Evolutionary conservation across 2,113 vertebrate genomes (phyloP).

Genomic region (Dasyornis broadbenti): DNA sequence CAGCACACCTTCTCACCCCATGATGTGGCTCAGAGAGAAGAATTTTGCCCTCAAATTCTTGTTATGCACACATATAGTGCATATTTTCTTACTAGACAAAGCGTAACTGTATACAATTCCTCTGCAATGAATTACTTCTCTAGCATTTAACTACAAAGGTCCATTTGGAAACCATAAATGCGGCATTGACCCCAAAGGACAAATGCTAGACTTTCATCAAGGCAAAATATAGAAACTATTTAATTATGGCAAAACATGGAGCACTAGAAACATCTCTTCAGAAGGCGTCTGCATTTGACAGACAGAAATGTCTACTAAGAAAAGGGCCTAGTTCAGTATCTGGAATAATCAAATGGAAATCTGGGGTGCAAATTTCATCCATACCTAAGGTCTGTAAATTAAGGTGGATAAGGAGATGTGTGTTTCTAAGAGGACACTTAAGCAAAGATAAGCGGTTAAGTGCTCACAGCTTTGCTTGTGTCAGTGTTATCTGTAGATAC

Average conservation of each 20-base stretch:
- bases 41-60: conserved; percentile 28
- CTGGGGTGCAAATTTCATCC: neutral
- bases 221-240: neutral
- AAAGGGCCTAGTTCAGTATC: neutral
- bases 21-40: neutral
- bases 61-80: neutral
- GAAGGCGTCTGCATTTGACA: neutral
- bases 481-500: conserved; percentile 24
- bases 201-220: neutral
- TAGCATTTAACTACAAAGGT: conserved; percentile 12
- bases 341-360: neutral
- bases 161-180: neutral
- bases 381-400: neutral
- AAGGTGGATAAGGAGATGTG: neutral
- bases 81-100: neutral
- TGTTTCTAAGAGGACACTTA: conserved; percentile 28
- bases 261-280: neutral
- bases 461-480: conserved; percentile 36
- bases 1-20: neutral
- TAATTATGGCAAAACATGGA: neutral
- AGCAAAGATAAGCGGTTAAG: conserved; percentile 20
- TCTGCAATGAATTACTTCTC: neutral
- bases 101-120: neutral
- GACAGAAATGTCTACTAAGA: neutral
- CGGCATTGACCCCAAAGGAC: neutral